Evolutionary conservation across 2,113 vertebrate genomes (phyloP).

Genomic region (Falcunculus frontatus): DNA sequence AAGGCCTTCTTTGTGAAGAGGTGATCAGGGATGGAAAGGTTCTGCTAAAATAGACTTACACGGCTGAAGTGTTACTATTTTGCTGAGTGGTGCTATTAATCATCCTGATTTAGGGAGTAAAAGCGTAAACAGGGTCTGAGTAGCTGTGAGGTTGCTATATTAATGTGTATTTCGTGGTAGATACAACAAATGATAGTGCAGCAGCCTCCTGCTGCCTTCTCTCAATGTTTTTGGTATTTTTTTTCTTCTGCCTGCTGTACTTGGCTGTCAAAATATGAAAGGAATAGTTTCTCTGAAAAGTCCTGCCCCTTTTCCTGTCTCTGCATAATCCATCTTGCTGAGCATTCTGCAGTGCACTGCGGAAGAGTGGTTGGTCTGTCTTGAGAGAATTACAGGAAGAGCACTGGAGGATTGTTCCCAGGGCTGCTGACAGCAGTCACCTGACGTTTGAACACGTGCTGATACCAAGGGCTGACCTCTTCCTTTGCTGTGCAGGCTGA

Average conservation of each 20-base stretch:
- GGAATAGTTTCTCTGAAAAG: background rate
- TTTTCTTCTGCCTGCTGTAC: background rate
- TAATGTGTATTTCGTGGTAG: background rate
- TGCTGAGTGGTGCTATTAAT: background rate
- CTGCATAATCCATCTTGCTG: background rate
- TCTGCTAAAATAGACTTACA: background rate
- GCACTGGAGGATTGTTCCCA: background rate
- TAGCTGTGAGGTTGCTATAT: background rate
- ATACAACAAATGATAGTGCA: background rate
- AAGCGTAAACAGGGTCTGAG: background rate
- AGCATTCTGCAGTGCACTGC: background rate
- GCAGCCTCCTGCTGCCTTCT: background rate
- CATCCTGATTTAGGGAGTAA: background rate
- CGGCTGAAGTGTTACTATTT: background rate
- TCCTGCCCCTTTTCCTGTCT: background rate
- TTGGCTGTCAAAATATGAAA: background rate
- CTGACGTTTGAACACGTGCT: background rate
- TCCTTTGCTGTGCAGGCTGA: background rate
- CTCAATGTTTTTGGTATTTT: rapidly evolving
- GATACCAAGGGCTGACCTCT: background rate
- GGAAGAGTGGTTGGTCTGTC: rapidly evolving
- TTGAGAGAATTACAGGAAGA: background rate
- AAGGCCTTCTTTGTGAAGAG: background rate
- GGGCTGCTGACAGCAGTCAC: background rate
- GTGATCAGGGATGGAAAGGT: background rate